These are phyloP conservation scores for Oryctolagus cuniculus DNA, from an alignment of 2,113 vertebrate genomes.

Conservation along the genomic window mOryCun1.1 NC_091440.1:14085001-14085500, in stretches of 20 bases:
- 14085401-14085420: background rate
- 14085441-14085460: background rate
- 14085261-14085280: background rate
- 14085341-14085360: background rate
- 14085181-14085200: background rate
- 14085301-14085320: background rate
- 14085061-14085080: conserved; percentile 97
- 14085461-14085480: background rate
- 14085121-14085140: conserved; percentile 94
- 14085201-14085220: background rate
- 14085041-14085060: conserved; percentile 95
- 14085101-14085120: conserved; percentile 96
- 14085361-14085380: background rate
- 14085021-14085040: conserved; percentile 97
- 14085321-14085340: accelerated
- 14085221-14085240: background rate
- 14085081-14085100: conserved; percentile 97
- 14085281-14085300: background rate
- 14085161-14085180: accelerated
- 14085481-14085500: too few species aligned
- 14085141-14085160: conserved; percentile 94
- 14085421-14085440: too few species aligned
- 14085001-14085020: conserved; percentile 96
- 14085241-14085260: background rate
- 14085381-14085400: background rate